Base-by-base conservation (phyloP, 2,888 invertebrate species). In the Meteorus colon region DNA sequence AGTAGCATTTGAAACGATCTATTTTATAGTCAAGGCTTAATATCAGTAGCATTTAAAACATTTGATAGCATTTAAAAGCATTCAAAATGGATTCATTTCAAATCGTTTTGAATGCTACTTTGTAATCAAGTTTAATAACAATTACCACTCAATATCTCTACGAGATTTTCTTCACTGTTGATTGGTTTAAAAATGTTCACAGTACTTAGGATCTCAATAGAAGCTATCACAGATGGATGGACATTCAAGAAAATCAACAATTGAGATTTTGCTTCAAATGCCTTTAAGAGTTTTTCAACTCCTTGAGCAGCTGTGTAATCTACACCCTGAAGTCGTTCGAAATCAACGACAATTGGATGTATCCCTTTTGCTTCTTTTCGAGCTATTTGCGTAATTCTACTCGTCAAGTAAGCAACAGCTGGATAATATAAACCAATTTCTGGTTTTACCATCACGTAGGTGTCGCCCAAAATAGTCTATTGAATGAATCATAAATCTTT, bases 381-480 rank as follows among this genome's bases (percentile, higher is more conserved):
- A 45, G 91, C 92, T 10, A 92, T 91, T 69, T 91, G 90, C 48
- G 88, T 88, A 70, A 95, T 90, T 82, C 92, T 91, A 66, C 91
- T 90, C 8, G 92, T 91, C 60, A 95, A 87, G 81, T 91, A 92
- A 87, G 94, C 94, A 2, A 93, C 92, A 67, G 94, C 94, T 37
- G 95, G 92, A 90, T 94, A 96, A 85, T 92, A 93, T 70, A 96
- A 89, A 69, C 94, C 94, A 69, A 92, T 89, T 80, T 93, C 92
- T 1, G 95, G 94, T 81, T 92, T 92, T 34, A 94, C 90, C 63
- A 92, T 87, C 12, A 94, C 85, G 82, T 93, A 94, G 74, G 91
- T 90, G 29, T 90, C 84, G 8, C 91, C 91, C 74, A 87, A 83
- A 75, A 85, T 84, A 45, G 90, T 88, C 92, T 93, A 76, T 12